phyloP scores from a whole-genome alignment of 2,113 vertebrate genomes.

The rat (Rattus norvegicus) region GRCr8 NC_086024.1:107163501-107164000 shows the following conservation, averaged over 20 bases:
- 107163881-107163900: conserved; percentile 97
- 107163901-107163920: conserved; percentile 92
- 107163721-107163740: not conserved
- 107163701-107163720: not conserved
- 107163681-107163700: conserved; percentile 48
- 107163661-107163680: conserved; percentile 16
- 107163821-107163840: conserved; percentile 86
- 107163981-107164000: conserved; percentile 96
- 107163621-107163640: not conserved
- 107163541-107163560: not conserved
- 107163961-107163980: conserved; percentile 95
- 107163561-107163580: not conserved
- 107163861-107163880: conserved; percentile 84
- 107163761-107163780: not conserved
- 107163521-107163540: not conserved
- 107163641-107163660: not conserved
- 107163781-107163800: not conserved
- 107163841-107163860: conserved; percentile 87
- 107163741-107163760: not conserved
- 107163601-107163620: not conserved
- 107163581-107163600: not conserved
- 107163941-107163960: conserved; percentile 95
- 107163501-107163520: not conserved
- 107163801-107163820: conserved; percentile 85
- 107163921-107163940: conserved; percentile 85